phyloP scores from a whole-genome alignment of 1,140 invertebrate genomes.

The Drosophila mojavensis region DNA sequence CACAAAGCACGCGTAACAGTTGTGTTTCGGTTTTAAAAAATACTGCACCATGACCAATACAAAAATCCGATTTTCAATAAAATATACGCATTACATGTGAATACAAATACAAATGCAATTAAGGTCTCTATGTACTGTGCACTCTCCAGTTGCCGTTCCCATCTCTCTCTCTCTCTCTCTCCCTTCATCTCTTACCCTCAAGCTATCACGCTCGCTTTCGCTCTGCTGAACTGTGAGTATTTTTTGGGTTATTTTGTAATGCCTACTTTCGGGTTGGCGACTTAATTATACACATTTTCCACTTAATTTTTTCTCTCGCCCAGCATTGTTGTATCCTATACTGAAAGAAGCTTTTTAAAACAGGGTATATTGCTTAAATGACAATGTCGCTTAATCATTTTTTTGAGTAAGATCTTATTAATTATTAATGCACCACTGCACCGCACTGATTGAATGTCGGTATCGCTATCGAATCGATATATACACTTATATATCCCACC shows the following conservation, averaged over 20 bases:
- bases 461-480: no score
- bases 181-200: not conserved
- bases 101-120: constrained; percentile 19
- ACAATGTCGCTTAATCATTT: not conserved
- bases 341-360: not conserved
- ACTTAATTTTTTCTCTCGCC: constrained; percentile 50
- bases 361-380: not conserved
- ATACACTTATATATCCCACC: no score
- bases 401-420: no score
- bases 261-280: constrained; percentile 57
- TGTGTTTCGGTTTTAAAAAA: constrained; percentile 11
- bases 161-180: not conserved
- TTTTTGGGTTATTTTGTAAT: constrained; percentile 40
- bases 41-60: not conserved
- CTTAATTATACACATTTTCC: constrained; percentile 74
- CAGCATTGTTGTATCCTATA: constrained; percentile 6
- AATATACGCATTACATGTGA: constrained; percentile 2
- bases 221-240: constrained; percentile 2
- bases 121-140: not conserved
- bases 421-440: no score
- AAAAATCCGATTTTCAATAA: constrained; percentile 20
- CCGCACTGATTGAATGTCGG: no score
- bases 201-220: not conserved
- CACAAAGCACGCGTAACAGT: not conserved
- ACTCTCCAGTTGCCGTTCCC: not conserved